A percentile compares a stretch with the other conserved stretches of the same genome.
Evolutionary conservation across 2,888 invertebrate genomes (phyloP).

Genomic region (Oscheius sp.): DNA sequence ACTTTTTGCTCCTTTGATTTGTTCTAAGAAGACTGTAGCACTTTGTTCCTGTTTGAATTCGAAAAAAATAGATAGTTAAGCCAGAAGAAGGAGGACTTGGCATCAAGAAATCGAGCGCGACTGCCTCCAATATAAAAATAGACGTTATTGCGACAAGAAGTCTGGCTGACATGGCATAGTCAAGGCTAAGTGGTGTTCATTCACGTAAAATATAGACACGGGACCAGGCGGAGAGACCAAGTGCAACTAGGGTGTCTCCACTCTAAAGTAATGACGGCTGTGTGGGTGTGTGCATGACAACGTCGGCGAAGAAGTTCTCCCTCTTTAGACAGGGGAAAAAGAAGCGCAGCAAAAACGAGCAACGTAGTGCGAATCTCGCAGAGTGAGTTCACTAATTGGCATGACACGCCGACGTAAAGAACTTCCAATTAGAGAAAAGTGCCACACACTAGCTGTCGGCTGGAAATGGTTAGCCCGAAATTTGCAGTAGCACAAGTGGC

Average conservation of each 20-base stretch:
- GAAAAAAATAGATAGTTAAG: too few relatives aligned
- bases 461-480: slow-evolving; percentile 5
- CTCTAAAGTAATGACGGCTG: not conserved
- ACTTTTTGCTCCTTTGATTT: too few relatives aligned
- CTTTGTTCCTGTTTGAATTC: not conserved
- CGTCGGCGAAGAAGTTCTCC: not conserved
- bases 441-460: slow-evolving; percentile 16
- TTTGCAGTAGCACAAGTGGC: slow-evolving; percentile 1
- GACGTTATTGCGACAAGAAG: too few relatives aligned
- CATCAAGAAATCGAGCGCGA: too few relatives aligned
- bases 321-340: not conserved
- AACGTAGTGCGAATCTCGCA: slow-evolving; percentile 15
- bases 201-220: not conserved
- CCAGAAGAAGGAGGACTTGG: too few relatives aligned
- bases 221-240: not conserved
- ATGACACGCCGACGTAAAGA: slow-evolving; percentile 30
- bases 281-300: slow-evolving; percentile 14
- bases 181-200: not conserved
- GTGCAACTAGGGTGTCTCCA: too few relatives aligned
- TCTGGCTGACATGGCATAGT: too few relatives aligned
- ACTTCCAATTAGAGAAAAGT: slow-evolving; percentile 27
- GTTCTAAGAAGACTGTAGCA: not conserved
- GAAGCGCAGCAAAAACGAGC: not conserved
- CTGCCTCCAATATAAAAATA: too few relatives aligned
- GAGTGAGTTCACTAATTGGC: slow-evolving; percentile 25